A percentile compares a stretch with the other conserved stretches of the same genome.
Evolutionary conservation across 2,888 invertebrate species (phyloP).

Genomic region (Cantharis flavilabris): DNA sequence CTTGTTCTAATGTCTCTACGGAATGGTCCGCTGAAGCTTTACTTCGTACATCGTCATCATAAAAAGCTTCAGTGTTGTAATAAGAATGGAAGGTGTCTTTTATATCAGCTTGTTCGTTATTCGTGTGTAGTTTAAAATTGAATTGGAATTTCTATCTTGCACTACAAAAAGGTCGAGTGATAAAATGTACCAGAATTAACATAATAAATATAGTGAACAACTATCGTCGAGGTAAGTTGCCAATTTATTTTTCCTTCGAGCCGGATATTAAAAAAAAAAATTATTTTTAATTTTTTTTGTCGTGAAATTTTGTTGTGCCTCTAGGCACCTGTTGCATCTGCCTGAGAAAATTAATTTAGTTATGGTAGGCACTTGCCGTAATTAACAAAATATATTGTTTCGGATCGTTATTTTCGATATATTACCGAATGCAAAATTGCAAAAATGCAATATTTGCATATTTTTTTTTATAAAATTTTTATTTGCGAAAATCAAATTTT

Average conservation of each 20-base stretch:
- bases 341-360: neutral
- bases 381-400: neutral
- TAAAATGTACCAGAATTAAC: neutral
- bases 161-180: neutral
- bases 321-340: neutral
- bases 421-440: too few relatives aligned
- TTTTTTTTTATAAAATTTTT: neutral
- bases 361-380: too few relatives aligned
- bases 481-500: neutral
- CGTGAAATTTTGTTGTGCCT: too few relatives aligned
- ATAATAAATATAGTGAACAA: neutral
- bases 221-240: neutral
- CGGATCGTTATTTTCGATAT: too few relatives aligned
- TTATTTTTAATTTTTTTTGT: too few relatives aligned
- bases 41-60: constrained; percentile 22
- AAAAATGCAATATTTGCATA: too few relatives aligned
- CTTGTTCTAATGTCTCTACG: constrained; percentile 9
- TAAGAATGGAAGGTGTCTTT: constrained; percentile 21
- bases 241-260: neutral
- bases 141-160: neutral
- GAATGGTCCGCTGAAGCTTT: constrained; percentile 10
- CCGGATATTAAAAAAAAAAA: neutral
- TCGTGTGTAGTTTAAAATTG: neutral
- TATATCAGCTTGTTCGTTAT: neutral
- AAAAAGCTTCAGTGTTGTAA: constrained; percentile 21